phyloP scores from a whole-genome alignment of 2,888 invertebrate species.

The Bursaphelenchus okinawaensis region DNA sequence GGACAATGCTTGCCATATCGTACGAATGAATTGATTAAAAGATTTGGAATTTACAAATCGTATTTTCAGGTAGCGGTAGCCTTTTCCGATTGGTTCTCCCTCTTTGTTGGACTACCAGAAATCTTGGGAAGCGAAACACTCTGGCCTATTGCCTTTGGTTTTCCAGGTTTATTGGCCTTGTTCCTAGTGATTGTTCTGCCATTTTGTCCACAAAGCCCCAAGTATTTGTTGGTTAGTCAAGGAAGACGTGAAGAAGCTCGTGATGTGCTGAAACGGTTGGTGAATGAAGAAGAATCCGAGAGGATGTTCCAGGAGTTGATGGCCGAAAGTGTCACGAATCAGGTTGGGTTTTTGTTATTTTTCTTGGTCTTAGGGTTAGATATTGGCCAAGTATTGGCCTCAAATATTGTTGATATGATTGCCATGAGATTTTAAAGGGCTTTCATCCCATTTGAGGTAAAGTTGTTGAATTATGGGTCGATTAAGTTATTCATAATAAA shows the following conservation, averaged over 20 bases:
- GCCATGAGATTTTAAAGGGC: no score
- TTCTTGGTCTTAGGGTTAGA: neutral
- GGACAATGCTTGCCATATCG: no score
- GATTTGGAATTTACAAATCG: no score
- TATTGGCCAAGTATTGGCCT: neutral
- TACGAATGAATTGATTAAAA: no score
- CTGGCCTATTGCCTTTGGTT: constrained; percentile 59
- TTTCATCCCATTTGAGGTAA: no score
- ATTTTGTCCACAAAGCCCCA: constrained; percentile 56
- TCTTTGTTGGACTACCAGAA: constrained; percentile 60
- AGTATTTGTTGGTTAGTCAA: constrained; percentile 39
- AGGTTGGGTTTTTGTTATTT: constrained; percentile 22
- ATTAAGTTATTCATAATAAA: no score
- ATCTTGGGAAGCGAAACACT: constrained; percentile 35
- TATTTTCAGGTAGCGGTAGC: constrained; percentile 58
- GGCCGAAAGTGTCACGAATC: constrained; percentile 34
- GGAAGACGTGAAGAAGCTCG: constrained; percentile 29
- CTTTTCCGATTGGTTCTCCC: constrained; percentile 60
- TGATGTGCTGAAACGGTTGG: constrained; percentile 35
- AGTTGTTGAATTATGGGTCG: no score
- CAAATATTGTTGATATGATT: no score
- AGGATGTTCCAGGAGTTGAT: constrained; percentile 44
- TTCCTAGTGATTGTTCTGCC: constrained; percentile 45
- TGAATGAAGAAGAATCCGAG: constrained; percentile 37
- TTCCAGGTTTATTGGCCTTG: constrained; percentile 57